Evolutionary conservation across 2,888 invertebrate species (phyloP), one percentile per base, ranked within the genome.

Genomic region (Amorpha juglandis): DNA sequence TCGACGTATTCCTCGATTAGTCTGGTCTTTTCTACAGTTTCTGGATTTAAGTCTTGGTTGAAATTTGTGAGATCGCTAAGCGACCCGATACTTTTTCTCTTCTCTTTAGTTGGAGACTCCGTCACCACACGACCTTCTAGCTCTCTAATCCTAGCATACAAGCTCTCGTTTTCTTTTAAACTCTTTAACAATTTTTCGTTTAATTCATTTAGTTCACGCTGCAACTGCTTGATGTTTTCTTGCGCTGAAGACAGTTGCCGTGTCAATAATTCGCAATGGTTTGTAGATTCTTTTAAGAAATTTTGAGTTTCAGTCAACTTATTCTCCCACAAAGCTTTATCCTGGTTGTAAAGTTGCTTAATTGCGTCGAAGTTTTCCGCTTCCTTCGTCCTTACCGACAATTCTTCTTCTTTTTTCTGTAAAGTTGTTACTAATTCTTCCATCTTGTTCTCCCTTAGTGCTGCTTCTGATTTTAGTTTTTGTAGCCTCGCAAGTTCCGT

Each of bases 1-100:
- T 97, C 97, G 51, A 95, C 94, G 82, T 97, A 97, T 80, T 97
- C 97, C 77, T 97, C 97, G 74, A 96, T 95, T 64, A 97, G 90
- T 77, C 95, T 95, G 76, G 96, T 96, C 73, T 96, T 96, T 79
- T 96, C 96, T 74, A 97, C 89, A 14, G 95, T 94, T 74, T 96
- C 96, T 1, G 97, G 91, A 89, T 97, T 96, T 67, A 96, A 89
- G 73, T 97, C 96, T 77, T 96, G 92, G 83, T 97, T 97, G 66
- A 97, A 94, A 77, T 97, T 97, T 8, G 97, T 96, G 48, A 98
- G 94, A 83, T 98, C 97, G 74, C 96, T 96, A 9, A 98, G 91
- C 6, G 97, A 97, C 74, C 97, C 96, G 71, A 97, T 95, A 73
- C 96, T 96, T 78, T 95, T 94, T 69, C 95, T 94, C 69, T 95